Evolutionary conservation across 2,113 vertebrate species (phyloP), one percentile per base, ranked within the genome.

Genomic region (Leucosticte australis): DNA sequence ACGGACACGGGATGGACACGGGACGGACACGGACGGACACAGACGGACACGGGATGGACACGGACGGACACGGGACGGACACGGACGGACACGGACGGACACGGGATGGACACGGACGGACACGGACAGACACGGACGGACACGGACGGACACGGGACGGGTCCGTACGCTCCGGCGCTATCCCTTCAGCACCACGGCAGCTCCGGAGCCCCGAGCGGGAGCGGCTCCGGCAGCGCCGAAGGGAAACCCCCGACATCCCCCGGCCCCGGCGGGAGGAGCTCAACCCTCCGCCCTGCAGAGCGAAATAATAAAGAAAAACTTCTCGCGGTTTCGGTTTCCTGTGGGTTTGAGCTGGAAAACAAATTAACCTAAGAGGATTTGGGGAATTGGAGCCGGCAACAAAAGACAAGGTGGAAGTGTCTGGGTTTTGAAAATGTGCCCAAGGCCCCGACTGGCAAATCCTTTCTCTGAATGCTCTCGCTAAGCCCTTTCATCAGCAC

Each of bases 111-210:
- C 37, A 37, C 37, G 8, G 62, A 44, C 3, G 64, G 31, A 19
- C 44, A 27, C 0, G 17, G 23, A n/a, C 1, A 16, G 44, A 17
- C 63, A 19, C 4, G 11, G 21, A 15, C 2, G 4, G 63, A 12
- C 63, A 8, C 1, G 23, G 56, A 27, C 12, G 15, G 26, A 4
- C 65, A 11, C 19, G 37, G 15, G 8, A 8, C 8, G 16, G 57
- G 22, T 14, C 41, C 41, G 41, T 14, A 13, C 18, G 7, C 5
- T 1, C n/a, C 55, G 44, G 31, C 86, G 97, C 97, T 98, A 89
- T 97, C 97, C 97, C 13, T 97, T 97, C 95, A 98, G 97, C 97
- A 97, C 97, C 97, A 90, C 87, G 55, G 87, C 77, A 23, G 76
- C 71, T 68, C 53, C 83, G 50, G 22, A 37, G 81, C 49, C 49